Conservation (phyloP, 1,140 invertebrate species). For the Saccostrea glomerata region DNA sequence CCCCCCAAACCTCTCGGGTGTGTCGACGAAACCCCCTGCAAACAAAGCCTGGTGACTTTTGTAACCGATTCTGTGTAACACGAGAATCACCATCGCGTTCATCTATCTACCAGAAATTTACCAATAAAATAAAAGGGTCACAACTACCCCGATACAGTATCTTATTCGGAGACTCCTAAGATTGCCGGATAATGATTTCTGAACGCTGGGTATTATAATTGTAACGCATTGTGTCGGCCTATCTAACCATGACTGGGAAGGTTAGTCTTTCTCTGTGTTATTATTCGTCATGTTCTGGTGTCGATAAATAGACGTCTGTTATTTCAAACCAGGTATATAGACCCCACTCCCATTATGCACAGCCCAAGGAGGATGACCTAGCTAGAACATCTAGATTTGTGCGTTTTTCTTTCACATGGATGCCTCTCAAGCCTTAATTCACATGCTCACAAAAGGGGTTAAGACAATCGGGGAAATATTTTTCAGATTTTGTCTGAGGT, state of each 20-base stretch:
- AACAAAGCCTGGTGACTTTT: neutral
- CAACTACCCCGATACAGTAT: neutral
- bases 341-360: neutral
- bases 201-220: constrained; percentile 9
- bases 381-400: neutral
- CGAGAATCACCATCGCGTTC: neutral
- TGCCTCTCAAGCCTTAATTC: neutral
- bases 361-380: constrained; percentile 21
- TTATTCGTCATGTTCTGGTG: constrained; percentile 20
- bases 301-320: constrained; percentile 2
- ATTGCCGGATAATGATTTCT: constrained; percentile 13
- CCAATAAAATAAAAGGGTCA: neutral
- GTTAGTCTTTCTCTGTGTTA: constrained; percentile 6
- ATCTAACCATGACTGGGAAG: neutral
- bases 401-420: neutral
- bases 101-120: constrained; percentile 23
- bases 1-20: neutral
- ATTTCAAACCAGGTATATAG: constrained; percentile 23
- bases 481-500: neutral
- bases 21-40: neutral
- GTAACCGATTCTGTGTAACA: neutral
- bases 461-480: neutral
- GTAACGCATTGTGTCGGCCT: neutral
- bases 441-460: neutral
- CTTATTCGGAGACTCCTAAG: neutral